These are phyloP conservation scores for Apotomis betuletana DNA, from an alignment of 2,888 invertebrate species.

Conservation along the genomic window DNA sequence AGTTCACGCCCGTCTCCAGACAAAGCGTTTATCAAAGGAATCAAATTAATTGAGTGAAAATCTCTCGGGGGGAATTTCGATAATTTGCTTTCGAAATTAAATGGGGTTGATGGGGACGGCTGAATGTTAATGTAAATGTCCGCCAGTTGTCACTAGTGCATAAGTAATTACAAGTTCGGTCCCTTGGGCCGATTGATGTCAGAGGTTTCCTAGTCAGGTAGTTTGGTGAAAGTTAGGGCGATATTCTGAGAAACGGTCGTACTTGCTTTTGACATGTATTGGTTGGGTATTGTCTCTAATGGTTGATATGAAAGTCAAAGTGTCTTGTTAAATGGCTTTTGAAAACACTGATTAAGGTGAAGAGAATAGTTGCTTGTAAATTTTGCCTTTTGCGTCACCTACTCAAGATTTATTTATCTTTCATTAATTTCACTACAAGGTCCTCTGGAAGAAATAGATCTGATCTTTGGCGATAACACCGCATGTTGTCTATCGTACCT, in stretches of 20 bases:
- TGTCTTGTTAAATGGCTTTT: too few relatives aligned
- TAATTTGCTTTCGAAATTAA: conserved; percentile 33
- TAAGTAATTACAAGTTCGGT: conserved; percentile 26
- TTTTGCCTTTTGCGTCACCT: too few relatives aligned
- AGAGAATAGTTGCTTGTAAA: too few relatives aligned
- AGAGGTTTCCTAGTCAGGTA: conserved; percentile 8
- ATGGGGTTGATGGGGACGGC: conserved; percentile 25
- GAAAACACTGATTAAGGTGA: too few relatives aligned
- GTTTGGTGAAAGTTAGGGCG: not conserved
- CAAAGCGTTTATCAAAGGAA: conserved; percentile 28
- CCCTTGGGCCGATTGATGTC: conserved; percentile 7
- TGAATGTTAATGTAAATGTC: conserved; percentile 27
- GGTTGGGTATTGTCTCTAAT: not conserved
- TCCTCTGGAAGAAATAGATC: too few relatives aligned
- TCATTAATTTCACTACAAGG: too few relatives aligned
- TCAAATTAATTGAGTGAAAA: conserved; percentile 34
- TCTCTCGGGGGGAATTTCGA: conserved; percentile 29
- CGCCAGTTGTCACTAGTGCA: conserved; percentile 23
- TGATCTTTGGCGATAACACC: too few relatives aligned
- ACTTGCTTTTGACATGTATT: not conserved
- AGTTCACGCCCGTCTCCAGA: not conserved
- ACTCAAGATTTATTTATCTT: too few relatives aligned
- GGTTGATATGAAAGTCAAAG: too few relatives aligned
- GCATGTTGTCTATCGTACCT: too few relatives aligned
- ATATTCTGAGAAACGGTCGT: not conserved